Evolutionary conservation across 2,888 invertebrate genomes (phyloP).

Genomic region (Hypselothyrea guttata): DNA sequence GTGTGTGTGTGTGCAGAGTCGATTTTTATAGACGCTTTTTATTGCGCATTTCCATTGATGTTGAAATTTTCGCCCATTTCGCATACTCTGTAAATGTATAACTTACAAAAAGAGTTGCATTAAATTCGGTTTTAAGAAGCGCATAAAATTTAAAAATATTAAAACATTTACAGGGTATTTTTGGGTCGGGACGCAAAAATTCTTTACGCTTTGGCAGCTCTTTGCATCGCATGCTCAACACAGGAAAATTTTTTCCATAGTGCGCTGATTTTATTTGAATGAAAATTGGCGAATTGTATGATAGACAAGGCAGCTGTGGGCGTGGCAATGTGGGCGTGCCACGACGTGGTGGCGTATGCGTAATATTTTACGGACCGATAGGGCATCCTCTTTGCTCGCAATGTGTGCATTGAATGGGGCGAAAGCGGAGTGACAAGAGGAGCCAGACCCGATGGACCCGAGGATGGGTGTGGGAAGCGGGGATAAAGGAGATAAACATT

Average conservation of each 20-base stretch:
- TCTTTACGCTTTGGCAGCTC: not conserved
- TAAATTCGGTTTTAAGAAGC: not conserved
- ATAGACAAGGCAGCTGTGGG: constrained; percentile 59
- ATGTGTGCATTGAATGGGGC: constrained; percentile 24
- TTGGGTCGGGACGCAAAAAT: too few relatives aligned
- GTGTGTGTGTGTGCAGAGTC: constrained; percentile 55
- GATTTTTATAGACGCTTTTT: constrained; percentile 75
- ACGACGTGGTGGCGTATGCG: constrained; percentile 60
- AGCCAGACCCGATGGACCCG: not conserved
- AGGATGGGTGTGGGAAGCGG: constrained; percentile 1
- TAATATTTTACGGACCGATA: constrained; percentile 62
- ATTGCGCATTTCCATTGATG: constrained; percentile 78
- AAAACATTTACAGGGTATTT: not conserved
- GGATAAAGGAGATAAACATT: constrained; percentile 34
- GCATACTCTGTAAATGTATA: constrained; percentile 5
- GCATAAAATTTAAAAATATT: too few relatives aligned
- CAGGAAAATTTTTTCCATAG: constrained; percentile 35
- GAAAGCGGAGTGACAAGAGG: not conserved
- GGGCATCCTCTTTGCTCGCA: constrained; percentile 13
- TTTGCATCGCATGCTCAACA: constrained; percentile 16
- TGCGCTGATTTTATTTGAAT: constrained; percentile 74
- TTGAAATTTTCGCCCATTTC: constrained; percentile 64
- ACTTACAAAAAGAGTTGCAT: accelerated
- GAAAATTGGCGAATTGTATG: constrained; percentile 76
- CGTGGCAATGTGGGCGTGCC: constrained; percentile 63